Conservation (phyloP, 2,888 invertebrate species). For the Drosophila paracracens region DNA sequence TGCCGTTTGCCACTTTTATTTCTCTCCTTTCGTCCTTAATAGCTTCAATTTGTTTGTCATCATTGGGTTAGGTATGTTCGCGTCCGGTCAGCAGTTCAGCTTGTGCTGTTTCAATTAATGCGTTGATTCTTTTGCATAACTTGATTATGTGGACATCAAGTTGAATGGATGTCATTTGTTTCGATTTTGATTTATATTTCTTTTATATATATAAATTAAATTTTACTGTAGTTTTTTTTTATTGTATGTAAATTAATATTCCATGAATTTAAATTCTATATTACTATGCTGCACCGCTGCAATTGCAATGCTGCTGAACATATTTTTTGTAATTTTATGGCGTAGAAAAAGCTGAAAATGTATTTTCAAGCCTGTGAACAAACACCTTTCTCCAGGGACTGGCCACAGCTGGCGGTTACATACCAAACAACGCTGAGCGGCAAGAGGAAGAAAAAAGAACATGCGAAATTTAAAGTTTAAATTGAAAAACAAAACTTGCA, state of each 20-base stretch:
- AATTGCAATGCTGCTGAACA: constrained; percentile 13
- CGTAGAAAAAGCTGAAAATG: constrained; percentile 29
- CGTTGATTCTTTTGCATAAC: constrained; percentile 10
- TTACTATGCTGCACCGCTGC: neutral
- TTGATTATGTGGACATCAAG: neutral
- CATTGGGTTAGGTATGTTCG: constrained; percentile 32
- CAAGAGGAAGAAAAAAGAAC: constrained; percentile 28
- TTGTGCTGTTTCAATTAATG: constrained; percentile 18
- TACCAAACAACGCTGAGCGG: constrained; percentile 52
- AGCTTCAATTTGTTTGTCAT: constrained; percentile 56
- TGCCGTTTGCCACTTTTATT: constrained; percentile 29
- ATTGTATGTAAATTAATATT: neutral
- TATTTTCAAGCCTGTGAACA: constrained; percentile 30
- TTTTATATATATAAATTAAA: neutral
- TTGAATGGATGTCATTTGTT: neutral
- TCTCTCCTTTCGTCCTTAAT: constrained; percentile 27
- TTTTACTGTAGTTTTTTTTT: neutral
- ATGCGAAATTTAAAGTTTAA: constrained; percentile 71
- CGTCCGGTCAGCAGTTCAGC: constrained; percentile 11
- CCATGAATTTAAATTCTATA: too few relatives aligned
- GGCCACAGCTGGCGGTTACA: constrained; percentile 67
- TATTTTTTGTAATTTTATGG: constrained; percentile 28
- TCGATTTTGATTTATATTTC: neutral
- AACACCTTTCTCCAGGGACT: constrained; percentile 54
- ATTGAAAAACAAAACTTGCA: constrained; percentile 70